phyloP scores from a whole-genome alignment of 2,888 invertebrate species.

The Iphiclides podalirius region DNA sequence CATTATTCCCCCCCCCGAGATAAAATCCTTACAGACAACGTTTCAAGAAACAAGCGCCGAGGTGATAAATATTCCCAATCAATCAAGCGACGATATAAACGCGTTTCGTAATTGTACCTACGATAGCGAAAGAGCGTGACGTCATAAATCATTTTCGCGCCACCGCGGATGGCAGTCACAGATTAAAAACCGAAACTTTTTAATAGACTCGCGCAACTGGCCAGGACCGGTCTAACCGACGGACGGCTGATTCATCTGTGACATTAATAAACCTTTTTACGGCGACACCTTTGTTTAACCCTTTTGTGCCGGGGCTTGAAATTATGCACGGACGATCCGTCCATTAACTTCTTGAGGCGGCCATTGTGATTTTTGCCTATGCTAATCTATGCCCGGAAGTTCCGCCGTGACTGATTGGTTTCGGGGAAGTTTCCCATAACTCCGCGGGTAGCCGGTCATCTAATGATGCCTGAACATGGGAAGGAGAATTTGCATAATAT shows the following conservation, averaged over 20 bases:
- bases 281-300: conserved; percentile 64
- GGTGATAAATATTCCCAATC: conserved; percentile 10
- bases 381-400: conserved; percentile 58
- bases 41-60: too few relatives aligned
- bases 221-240: conserved; percentile 61
- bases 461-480: conserved; percentile 48
- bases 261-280: conserved; percentile 71
- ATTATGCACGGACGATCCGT: conserved; percentile 63
- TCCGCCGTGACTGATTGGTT: conserved; percentile 72
- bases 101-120: conserved; percentile 17
- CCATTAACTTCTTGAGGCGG: conserved; percentile 65
- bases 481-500: conserved; percentile 40
- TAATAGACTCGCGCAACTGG: conserved; percentile 40
- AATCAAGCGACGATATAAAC: conserved; percentile 21
- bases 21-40: too few relatives aligned
- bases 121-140: conserved; percentile 38
- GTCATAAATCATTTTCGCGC: conserved; percentile 45
- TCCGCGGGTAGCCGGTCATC: conserved; percentile 44
- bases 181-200: conserved; percentile 37
- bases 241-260: conserved; percentile 60
- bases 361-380: conserved; percentile 72
- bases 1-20: too few relatives aligned
- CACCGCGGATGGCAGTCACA: conserved; percentile 34
- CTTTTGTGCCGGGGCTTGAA: conserved; percentile 54
- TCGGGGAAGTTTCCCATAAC: conserved; percentile 51